phyloP scores from a whole-genome alignment of 2,113 vertebrate genomes.

The Sapayoa aenigma region DNA sequence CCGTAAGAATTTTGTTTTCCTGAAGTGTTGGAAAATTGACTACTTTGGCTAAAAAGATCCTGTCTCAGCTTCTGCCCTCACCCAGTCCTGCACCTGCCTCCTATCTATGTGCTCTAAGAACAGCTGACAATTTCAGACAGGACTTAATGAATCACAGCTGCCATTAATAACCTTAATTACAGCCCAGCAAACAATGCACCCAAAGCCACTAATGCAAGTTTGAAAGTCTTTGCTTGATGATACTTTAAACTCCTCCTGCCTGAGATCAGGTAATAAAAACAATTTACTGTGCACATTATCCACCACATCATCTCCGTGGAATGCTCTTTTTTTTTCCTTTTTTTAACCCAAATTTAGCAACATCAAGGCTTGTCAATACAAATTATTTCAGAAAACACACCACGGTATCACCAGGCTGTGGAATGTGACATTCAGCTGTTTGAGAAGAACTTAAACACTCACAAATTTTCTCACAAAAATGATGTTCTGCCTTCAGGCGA shows the following conservation, averaged over 20 bases:
- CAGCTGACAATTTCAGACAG: neutral
- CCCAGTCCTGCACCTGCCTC: neutral
- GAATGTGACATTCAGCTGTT: neutral
- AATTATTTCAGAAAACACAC: neutral
- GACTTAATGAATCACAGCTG: neutral
- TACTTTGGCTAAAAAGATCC: neutral
- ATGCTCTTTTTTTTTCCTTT: neutral
- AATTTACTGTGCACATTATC: neutral
- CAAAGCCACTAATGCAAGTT: neutral
- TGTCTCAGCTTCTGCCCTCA: neutral
- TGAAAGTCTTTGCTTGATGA: neutral
- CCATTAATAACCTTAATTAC: neutral
- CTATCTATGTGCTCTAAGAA: neutral
- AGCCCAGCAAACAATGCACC: neutral
- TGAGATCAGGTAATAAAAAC: neutral
- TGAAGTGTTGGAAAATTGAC: neutral
- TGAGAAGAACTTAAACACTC: neutral
- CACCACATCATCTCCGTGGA: neutral
- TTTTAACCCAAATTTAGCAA: neutral
- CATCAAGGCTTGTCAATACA: neutral
- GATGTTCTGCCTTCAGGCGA: conserved; percentile 50
- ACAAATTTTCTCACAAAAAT: conserved; percentile 71
- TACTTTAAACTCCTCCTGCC: neutral
- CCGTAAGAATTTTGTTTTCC: neutral
- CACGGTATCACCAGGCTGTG: neutral